Evolutionary conservation across 2,113 vertebrate genomes (phyloP).

Genomic region (Craseonycteris thonglongyai): DNA sequence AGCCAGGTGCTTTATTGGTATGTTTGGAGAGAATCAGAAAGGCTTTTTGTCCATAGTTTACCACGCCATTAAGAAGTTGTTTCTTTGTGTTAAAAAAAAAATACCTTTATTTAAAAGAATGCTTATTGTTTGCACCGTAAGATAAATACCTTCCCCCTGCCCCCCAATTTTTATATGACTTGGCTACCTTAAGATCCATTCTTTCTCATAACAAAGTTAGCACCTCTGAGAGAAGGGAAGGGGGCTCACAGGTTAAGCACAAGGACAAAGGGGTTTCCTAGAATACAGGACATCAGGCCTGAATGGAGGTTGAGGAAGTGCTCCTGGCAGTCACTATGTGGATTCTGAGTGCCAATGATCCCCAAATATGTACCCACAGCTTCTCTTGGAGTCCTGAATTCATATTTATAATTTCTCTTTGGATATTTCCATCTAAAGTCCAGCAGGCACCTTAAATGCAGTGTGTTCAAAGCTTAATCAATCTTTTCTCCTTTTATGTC

Average conservation of each 20-base stretch:
- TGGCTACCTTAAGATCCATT: neutral
- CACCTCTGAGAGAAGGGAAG: neutral
- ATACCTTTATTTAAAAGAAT: neutral
- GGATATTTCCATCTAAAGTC: neutral
- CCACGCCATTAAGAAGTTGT: neutral
- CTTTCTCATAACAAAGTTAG: neutral
- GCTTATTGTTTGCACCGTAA: neutral
- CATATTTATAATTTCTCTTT: neutral
- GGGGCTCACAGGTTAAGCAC: neutral
- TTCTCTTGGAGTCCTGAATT: neutral
- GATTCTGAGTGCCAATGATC: neutral
- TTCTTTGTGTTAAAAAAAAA: conserved; percentile 5
- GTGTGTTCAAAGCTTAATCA: neutral
- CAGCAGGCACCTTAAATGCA: neutral
- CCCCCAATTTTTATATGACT: neutral
- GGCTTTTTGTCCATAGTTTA: neutral
- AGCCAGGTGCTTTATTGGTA: neutral
- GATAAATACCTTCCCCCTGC: neutral
- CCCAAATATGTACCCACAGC: neutral
- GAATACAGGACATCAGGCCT: neutral
- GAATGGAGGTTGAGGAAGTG: rapidly evolving
- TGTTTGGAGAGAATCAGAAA: neutral
- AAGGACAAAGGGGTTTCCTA: neutral
- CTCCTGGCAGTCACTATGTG: neutral
- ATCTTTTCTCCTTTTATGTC: neutral